These are phyloP conservation scores for Maniola jurtina DNA, from an alignment of 1,140 invertebrate genomes.

Conservation along the genomic window DNA sequence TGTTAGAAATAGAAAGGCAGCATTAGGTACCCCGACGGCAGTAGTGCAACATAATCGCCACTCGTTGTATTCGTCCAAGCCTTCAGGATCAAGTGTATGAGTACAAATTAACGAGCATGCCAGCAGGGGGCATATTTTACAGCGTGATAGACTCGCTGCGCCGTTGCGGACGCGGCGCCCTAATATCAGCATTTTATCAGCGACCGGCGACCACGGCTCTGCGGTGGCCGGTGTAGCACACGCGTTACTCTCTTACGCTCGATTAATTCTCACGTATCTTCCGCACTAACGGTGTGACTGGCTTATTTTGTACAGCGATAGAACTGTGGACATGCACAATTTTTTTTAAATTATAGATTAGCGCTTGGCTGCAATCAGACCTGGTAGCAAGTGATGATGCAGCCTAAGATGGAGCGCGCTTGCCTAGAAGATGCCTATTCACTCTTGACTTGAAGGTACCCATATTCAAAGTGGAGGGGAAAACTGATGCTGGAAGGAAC, in stretches of 20 bases:
- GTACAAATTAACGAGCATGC: conserved; percentile 16
- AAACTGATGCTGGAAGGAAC: no score
- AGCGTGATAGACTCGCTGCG: conserved; percentile 23
- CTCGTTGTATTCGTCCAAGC: neutral
- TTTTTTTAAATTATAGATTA: no score
- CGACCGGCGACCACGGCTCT: conserved; percentile 51
- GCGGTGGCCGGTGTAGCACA: conserved; percentile 33
- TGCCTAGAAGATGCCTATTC: no score
- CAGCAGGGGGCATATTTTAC: conserved; percentile 10
- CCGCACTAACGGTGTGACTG: neutral
- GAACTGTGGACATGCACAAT: neutral
- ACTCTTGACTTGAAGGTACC: no score
- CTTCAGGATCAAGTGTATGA: neutral
- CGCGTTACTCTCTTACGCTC: conserved; percentile 24
- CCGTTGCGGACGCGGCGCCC: conserved; percentile 50
- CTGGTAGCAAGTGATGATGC: no score
- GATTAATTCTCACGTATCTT: conserved; percentile 13
- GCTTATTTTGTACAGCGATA: neutral
- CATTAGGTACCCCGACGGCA: no score
- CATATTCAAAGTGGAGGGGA: no score
- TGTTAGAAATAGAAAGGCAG: no score
- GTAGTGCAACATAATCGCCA: no score
- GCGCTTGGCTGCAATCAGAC: no score
- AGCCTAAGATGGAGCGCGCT: no score
- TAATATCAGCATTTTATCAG: conserved; percentile 75